Percentiles rank a stretch among this genome's conserved stretches.
Evolutionary conservation across 30 jellyfish, hydroid and myxozoan species (phyloP).

Genomic region (Pelagia noctiluca): DNA sequence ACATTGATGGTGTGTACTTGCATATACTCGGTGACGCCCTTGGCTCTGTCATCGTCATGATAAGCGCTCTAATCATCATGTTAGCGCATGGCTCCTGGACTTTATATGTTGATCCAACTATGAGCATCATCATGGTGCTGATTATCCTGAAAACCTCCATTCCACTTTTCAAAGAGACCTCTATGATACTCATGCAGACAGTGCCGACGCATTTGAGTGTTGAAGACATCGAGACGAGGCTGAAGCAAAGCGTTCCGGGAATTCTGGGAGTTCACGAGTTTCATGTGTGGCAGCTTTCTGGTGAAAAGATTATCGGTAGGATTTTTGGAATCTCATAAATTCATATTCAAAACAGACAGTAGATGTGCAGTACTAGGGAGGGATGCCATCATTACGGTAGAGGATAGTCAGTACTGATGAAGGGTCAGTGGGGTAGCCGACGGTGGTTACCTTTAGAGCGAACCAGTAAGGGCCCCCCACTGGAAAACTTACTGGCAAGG

Average conservation of each 20-base stretch:
- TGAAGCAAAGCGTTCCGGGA: conserved; percentile 64
- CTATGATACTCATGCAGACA: conserved; percentile 93
- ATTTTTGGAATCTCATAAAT: too few species aligned
- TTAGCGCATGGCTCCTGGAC: conserved; percentile 93
- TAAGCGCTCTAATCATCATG: conserved; percentile 90
- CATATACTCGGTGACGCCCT: conserved; percentile 98
- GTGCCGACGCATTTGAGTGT: conserved; percentile 94
- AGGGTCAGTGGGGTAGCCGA: too few species aligned
- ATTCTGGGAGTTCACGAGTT: conserved; percentile 88
- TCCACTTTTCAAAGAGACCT: conserved; percentile 89
- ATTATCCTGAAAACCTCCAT: conserved; percentile 95
- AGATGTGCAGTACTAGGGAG: too few species aligned
- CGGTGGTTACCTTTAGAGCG: too few species aligned
- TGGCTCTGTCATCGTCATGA: conserved; percentile 97
- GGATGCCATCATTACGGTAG: neutral
- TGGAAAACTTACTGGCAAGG: too few species aligned
- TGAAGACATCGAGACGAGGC: conserved; percentile 69
- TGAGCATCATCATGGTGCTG: conserved; percentile 94
- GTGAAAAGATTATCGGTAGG: conserved; percentile 92
- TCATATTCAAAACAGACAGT: too few species aligned
- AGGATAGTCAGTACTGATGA: too few species aligned
- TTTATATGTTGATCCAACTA: conserved; percentile 92
- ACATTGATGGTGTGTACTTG: conserved; percentile 93
- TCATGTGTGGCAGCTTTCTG: conserved; percentile 99
- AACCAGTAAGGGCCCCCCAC: too few species aligned